These are phyloP conservation scores for Rattus norvegicus DNA, from an alignment of 2,113 vertebrate genomes.

Conservation along the genomic window GRCr8 NC_086024.1:31002001-31002500, in stretches of 20 bases:
- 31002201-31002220: constrained; percentile 96
- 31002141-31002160: constrained; percentile 93
- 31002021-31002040: neutral
- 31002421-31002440: neutral
- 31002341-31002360: neutral
- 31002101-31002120: constrained; percentile 90
- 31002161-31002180: constrained; percentile 83
- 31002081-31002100: constrained; percentile 98
- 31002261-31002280: constrained; percentile 96
- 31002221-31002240: constrained; percentile 98
- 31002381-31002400: neutral
- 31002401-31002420: neutral
- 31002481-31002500: constrained; percentile 85
- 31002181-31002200: constrained; percentile 94
- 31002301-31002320: neutral
- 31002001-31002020: neutral
- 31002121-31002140: constrained; percentile 83
- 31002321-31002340: neutral
- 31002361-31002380: neutral
- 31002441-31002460: neutral
- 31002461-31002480: neutral
- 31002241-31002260: constrained; percentile 95
- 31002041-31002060: neutral
- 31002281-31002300: constrained; percentile 65
- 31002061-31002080: constrained; percentile 83